Evolutionary conservation across 2,888 invertebrate species (phyloP).

Genomic region (Agriopis aurantiaria): DNA sequence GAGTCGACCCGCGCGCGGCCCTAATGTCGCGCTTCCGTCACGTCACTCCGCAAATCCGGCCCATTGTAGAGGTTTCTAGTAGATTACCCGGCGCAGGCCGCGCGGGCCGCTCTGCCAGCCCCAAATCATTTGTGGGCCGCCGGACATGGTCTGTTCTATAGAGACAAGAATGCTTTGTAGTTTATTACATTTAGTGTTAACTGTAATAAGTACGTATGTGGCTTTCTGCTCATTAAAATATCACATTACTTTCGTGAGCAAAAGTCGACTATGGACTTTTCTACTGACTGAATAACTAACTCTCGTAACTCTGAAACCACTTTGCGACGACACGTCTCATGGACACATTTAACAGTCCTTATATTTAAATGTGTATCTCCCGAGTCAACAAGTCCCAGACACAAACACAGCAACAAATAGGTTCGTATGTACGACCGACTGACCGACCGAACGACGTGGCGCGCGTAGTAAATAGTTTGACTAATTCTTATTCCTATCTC

Average conservation of each 20-base stretch:
- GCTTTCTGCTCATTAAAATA: not conserved
- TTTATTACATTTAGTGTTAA: slow-evolving; percentile 7
- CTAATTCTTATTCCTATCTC: slow-evolving; percentile 8
- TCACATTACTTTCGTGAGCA: not conserved
- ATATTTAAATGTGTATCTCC: not conserved
- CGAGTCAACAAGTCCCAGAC: slow-evolving; percentile 3
- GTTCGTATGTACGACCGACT: not conserved
- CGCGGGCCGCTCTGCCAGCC: too few species aligned
- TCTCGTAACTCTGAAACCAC: not conserved
- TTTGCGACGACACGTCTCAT: not conserved
- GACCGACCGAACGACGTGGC: not conserved
- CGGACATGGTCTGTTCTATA: not conserved
- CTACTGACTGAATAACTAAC: not conserved
- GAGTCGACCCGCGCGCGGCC: slow-evolving; percentile 1
- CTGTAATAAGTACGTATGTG: not conserved
- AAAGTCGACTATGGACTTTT: not conserved
- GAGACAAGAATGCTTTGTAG: slow-evolving; percentile 8
- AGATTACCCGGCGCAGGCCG: slow-evolving; percentile 24
- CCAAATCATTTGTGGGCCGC: slow-evolving; percentile 17
- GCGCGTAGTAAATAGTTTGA: not conserved
- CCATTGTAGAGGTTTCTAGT: slow-evolving; percentile 27
- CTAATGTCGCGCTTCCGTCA: slow-evolving; percentile 34
- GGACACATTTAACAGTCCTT: not conserved
- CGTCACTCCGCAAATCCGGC: slow-evolving; percentile 32
- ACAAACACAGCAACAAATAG: slow-evolving; percentile 2